These are phyloP conservation scores for Caenorhabditis sp. DNA, from an alignment of 2,888 invertebrate genomes.

Conservation along the genomic window DNA sequence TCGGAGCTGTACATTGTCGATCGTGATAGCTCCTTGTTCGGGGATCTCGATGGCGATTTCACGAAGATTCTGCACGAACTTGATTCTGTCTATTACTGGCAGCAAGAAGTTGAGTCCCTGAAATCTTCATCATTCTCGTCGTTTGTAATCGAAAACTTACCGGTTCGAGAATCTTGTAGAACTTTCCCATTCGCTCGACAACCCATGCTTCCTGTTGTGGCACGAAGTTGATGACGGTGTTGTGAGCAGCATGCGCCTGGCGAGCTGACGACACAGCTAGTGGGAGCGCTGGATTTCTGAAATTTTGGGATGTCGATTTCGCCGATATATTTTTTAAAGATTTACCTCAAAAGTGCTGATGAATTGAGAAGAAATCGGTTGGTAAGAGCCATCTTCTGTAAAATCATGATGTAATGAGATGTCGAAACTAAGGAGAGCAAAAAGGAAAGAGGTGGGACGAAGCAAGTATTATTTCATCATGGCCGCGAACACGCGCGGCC, in stretches of 20 bases:
- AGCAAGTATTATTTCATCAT: conserved; percentile 32
- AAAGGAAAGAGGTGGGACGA: neutral
- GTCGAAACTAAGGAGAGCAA: conserved; percentile 2
- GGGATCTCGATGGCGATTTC: conserved; percentile 99
- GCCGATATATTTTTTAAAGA: too few species aligned
- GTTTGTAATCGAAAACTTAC: conserved; percentile 82
- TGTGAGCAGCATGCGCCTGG: conserved; percentile 87
- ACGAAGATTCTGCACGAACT: conserved; percentile 98
- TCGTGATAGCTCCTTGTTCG: conserved; percentile 94
- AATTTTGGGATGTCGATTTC: neutral
- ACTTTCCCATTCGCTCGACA: conserved; percentile 98
- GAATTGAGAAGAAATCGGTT: conserved; percentile 44
- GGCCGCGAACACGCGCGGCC: conserved; percentile 53
- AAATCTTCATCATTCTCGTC: conserved; percentile 51
- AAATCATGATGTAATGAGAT: conserved; percentile 36
- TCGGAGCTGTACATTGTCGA: conserved; percentile 96
- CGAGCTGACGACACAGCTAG: conserved; percentile 51
- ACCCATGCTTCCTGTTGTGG: conserved; percentile 99
- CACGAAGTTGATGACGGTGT: conserved; percentile 96
- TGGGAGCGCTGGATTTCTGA: conserved; percentile 40
- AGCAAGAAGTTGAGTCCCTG: conserved; percentile 93
- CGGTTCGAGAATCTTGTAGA: conserved; percentile 93
- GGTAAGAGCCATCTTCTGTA: conserved; percentile 59
- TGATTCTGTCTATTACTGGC: conserved; percentile 93
- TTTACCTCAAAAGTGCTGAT: conserved; percentile 6